A percentile compares a stretch with the other conserved stretches of the same genome.
Conservation (phyloP, 1,140 invertebrate species). For the Grapholita molesta region DNA sequence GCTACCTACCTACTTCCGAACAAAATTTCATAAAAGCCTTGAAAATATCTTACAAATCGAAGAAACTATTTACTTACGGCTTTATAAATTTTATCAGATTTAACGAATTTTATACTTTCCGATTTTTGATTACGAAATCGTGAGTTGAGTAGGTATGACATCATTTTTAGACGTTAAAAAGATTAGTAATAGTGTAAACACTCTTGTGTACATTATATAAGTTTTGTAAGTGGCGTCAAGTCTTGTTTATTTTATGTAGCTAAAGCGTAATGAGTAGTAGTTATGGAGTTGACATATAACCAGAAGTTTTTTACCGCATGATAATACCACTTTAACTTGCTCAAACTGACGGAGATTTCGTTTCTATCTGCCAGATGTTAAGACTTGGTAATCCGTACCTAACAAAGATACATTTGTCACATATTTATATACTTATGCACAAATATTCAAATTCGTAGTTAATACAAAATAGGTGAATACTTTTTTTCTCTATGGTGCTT, state of each 20-base stretch:
- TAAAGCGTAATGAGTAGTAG: constrained; percentile 20
- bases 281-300: neutral
- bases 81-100: neutral
- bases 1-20: neutral
- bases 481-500: neutral
- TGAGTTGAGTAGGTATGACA: constrained; percentile 44
- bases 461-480: neutral
- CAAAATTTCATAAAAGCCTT: neutral
- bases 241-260: constrained; percentile 34
- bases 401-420: too few relatives aligned
- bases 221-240: constrained; percentile 33
- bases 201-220: constrained; percentile 28
- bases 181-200: constrained; percentile 69
- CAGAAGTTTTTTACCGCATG: too few relatives aligned
- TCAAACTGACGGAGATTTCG: too few relatives aligned
- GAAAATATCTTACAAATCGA: neutral
- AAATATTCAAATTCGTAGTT: too few relatives aligned
- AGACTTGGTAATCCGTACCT: too few relatives aligned
- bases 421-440: too few relatives aligned
- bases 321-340: neutral
- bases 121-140: constrained; percentile 11
- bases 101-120: neutral
- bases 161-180: constrained; percentile 53
- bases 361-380: too few relatives aligned
- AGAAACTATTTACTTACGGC: neutral